phyloP scores from a whole-genome alignment of 2,113 vertebrate genomes.

The Rhagologus leucostigma region DNA sequence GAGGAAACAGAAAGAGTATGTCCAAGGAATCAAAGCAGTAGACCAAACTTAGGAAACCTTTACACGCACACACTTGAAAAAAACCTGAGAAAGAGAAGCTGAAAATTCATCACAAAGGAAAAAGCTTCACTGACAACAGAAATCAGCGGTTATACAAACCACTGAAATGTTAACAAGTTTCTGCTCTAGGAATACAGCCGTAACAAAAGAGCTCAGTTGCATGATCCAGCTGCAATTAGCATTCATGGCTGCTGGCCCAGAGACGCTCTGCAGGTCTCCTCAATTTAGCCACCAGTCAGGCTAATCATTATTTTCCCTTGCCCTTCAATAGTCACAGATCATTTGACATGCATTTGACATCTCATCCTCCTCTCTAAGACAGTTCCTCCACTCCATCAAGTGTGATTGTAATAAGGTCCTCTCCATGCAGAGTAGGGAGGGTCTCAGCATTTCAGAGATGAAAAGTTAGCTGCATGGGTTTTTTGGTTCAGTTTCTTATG shows the following conservation, averaged over 20 bases:
- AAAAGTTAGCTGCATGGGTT: not conserved
- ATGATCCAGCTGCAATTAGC: constrained; percentile 41
- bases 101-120: constrained; percentile 18
- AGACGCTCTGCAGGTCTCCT: not conserved
- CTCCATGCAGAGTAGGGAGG: not conserved
- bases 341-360: not conserved
- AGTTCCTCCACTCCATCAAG: not conserved
- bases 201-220: constrained; percentile 18
- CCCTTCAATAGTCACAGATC: not conserved
- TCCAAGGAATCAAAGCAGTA: constrained; percentile 45
- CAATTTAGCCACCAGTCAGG: not conserved
- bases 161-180: constrained; percentile 31
- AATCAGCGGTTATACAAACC: not conserved
- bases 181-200: not conserved
- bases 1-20: not conserved
- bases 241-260: constrained; percentile 12
- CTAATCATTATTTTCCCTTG: not conserved
- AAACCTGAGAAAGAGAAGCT: not conserved
- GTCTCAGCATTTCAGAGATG: not conserved
- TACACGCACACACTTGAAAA: not conserved
- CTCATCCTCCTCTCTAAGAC: not conserved
- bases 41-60: constrained; percentile 26
- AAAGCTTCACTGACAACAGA: not conserved
- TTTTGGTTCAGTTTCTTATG: not conserved
- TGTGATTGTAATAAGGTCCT: not conserved